Conservation (phyloP, 1,140 invertebrate genomes). For the Drosophila tropicalis region DNA sequence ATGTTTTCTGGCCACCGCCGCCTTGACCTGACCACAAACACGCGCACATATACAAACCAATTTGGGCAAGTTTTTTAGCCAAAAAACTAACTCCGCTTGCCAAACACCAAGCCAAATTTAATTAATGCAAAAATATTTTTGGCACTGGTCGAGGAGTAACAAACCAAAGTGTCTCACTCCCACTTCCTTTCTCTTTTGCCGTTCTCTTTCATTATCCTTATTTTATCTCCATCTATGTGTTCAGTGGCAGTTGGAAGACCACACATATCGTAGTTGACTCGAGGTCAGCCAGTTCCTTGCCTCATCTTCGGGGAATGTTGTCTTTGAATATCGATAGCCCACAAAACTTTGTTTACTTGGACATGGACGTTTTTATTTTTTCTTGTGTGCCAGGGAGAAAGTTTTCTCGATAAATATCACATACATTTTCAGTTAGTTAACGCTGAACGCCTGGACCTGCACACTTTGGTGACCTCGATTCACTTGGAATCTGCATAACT, state of each 20-base stretch:
- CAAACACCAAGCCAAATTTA: slow-evolving; percentile 19
- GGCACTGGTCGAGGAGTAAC: slow-evolving; percentile 5
- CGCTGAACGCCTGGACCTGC: not conserved
- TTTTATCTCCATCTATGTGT: not conserved
- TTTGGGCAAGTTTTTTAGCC: slow-evolving; percentile 7
- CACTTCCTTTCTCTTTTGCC: not conserved
- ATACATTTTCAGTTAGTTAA: slow-evolving; percentile 17
- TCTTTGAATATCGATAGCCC: slow-evolving; percentile 14
- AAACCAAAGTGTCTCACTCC: not conserved
- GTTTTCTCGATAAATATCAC: slow-evolving; percentile 10
- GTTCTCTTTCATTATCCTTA: not conserved
- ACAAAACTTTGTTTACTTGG: slow-evolving; percentile 18
- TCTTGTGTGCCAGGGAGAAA: not conserved
- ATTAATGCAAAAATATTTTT: slow-evolving; percentile 25
- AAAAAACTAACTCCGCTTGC: slow-evolving; percentile 16
- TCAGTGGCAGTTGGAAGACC: slow-evolving; percentile 12
- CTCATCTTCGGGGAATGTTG: not conserved
- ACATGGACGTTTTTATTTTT: slow-evolving; percentile 7
- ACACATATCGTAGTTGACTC: slow-evolving; percentile 10
- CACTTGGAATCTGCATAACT: slow-evolving; percentile 6
- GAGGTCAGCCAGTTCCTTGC: not conserved
- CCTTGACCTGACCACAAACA: slow-evolving; percentile 10
- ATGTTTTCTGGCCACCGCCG: slow-evolving; percentile 3
- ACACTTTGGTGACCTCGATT: slow-evolving; percentile 11
- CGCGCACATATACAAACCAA: not conserved